Evolutionary conservation across 2,113 vertebrate genomes (phyloP).

Genomic region (Mesoclemmys tuberculata): DNA sequence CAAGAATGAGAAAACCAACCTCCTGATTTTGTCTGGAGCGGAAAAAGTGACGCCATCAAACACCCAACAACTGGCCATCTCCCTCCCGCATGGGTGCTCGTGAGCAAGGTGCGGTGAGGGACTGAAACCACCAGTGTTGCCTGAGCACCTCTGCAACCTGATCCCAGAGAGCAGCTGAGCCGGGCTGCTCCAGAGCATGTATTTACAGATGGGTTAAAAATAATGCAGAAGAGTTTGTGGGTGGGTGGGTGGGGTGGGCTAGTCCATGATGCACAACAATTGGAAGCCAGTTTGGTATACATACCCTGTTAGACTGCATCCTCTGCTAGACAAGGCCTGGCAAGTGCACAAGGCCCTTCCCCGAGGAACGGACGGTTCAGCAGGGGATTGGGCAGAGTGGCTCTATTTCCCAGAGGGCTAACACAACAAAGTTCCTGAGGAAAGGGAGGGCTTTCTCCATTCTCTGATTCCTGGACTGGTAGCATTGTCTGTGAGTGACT

Average conservation of each 20-base stretch:
- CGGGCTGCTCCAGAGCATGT: neutral
- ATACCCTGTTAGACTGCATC: constrained; percentile 54
- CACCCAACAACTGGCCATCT: neutral
- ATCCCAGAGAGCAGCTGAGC: neutral
- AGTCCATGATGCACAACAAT: neutral
- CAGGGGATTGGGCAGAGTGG: neutral
- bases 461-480: fast-evolving
- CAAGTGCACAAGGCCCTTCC: constrained; percentile 57
- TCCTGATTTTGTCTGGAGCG: constrained; percentile 54
- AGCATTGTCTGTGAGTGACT: neutral
- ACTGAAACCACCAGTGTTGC: neutral
- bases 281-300: neutral
- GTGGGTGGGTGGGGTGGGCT: neutral
- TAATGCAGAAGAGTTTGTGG: neutral
- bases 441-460: constrained; percentile 49
- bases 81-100: neutral
- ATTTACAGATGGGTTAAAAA: neutral
- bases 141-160: neutral
- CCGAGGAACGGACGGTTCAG: constrained; percentile 36
- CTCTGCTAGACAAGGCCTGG: neutral
- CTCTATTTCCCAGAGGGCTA: constrained; percentile 14
- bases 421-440: constrained; percentile 61
- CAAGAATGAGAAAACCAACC: constrained; percentile 56
- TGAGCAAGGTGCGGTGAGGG: neutral
- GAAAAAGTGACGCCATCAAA: constrained; percentile 10